Conservation (phyloP, 2,888 invertebrate genomes). For the Dioctria rufipes region DNA sequence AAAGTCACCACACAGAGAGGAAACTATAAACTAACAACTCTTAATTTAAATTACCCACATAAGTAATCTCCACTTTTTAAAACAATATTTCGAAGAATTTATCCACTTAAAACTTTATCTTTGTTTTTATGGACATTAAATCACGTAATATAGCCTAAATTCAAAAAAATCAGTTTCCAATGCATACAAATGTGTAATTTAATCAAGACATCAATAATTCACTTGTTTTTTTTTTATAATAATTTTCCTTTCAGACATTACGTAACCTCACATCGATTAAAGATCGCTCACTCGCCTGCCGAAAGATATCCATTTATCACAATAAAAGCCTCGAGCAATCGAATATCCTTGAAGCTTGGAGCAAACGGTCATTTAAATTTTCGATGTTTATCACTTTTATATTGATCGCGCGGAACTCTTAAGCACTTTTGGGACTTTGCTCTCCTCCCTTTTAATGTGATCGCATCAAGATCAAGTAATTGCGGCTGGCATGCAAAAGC, state of each 20-base stretch:
- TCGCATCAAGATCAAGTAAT: constrained; percentile 11
- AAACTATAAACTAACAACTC: too few species aligned
- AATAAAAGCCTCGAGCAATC: constrained; percentile 11
- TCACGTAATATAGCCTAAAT: too few species aligned
- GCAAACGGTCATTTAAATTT: constrained; percentile 26
- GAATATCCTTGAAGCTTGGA: constrained; percentile 33
- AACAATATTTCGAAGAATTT: not conserved
- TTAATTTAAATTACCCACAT: too few species aligned
- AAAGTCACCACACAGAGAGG: too few species aligned
- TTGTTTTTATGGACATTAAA: not conserved
- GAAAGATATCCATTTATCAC: constrained; percentile 33
- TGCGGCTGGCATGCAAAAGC: constrained; percentile 30
- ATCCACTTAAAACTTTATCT: not conserved
- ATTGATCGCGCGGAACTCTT: constrained; percentile 28
- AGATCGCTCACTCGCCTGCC: constrained; percentile 24
- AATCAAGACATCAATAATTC: constrained; percentile 41
- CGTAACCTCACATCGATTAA: not conserved
- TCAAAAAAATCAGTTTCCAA: not conserved
- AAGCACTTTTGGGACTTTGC: constrained; percentile 15
- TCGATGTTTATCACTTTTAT: constrained; percentile 31
- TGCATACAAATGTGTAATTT: not conserved
- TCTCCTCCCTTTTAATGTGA: constrained; percentile 19
- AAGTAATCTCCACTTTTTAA: too few species aligned
- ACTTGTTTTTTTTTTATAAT: constrained; percentile 5
- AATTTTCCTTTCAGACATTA: not conserved